A percentile compares a stretch with the other conserved stretches of the same genome.
Conservation (phyloP, 2,888 invertebrate genomes). For the Spicauda simplicius region DNA sequence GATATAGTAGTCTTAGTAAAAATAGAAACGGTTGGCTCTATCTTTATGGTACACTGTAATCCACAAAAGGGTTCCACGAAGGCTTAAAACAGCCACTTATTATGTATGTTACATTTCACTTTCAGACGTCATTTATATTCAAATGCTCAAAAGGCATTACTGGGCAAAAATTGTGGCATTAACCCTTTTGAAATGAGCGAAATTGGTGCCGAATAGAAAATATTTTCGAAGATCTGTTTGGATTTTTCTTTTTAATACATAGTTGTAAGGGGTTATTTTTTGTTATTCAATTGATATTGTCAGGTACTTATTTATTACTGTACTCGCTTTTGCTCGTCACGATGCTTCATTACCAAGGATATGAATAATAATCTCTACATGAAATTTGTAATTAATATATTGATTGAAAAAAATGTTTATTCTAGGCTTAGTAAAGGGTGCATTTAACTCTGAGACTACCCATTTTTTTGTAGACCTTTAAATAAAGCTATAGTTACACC, state of each 20-base stretch:
- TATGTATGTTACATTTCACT: conserved; percentile 86
- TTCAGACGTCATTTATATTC: conserved; percentile 85
- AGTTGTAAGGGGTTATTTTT: not conserved
- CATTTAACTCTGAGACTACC: too few species aligned
- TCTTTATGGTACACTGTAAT: conserved; percentile 62
- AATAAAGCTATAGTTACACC: too few species aligned
- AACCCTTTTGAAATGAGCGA: conserved; percentile 79
- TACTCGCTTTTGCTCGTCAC: too few species aligned
- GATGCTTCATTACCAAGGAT: too few species aligned
- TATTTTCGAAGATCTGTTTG: conserved; percentile 57
- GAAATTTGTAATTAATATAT: too few species aligned
- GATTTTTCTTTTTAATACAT: conserved; percentile 41
- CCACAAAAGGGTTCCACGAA: conserved; percentile 82
- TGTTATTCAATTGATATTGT: too few species aligned
- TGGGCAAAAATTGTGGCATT: conserved; percentile 81
- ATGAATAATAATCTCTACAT: too few species aligned
- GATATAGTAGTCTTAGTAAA: not conserved
- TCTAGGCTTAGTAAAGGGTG: too few species aligned
- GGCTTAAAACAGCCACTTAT: conserved; percentile 85
- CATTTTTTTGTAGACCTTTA: too few species aligned
- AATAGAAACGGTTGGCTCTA: conserved; percentile 36
- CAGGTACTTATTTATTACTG: too few species aligned
- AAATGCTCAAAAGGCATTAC: conserved; percentile 84
- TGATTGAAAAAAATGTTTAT: too few species aligned
- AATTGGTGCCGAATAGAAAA: conserved; percentile 70